Evolutionary conservation across 1,140 invertebrate genomes (phyloP), one percentile per base, ranked within the genome.

Genomic region (Megathymus violae): DNA sequence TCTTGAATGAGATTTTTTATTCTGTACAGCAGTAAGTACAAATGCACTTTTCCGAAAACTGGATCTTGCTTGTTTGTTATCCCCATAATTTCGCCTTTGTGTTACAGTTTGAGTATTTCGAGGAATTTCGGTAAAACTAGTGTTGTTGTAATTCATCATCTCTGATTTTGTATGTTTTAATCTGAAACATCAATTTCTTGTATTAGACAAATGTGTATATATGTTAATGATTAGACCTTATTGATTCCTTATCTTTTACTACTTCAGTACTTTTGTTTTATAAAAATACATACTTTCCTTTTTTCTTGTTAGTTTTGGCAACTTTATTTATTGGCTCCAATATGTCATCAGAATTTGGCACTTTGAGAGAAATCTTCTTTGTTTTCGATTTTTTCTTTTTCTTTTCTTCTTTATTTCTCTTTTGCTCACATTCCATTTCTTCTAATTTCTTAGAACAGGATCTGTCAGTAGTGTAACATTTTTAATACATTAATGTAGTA

Each of bases 11-110:
- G 75, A 66, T 67, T 87, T 89, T 38, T 85, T 90, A 3, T 71
- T 83, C 69, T 92, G 90, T 43, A 93, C 85, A 5, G 92, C 92
- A 13, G 93, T 93, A 11, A 93, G 90, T 1, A 94, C 92, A 67
- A 93, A 86, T n/a, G 92, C 92, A 61, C 91, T 85, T 71, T 94
- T 94, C 71, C 92, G 92, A 67, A 94, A 94, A 62, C 91, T 92
- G 64, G 79, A 88, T 59, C 88, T 91, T 36, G 83, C 64, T 64
- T 84, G 73, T 70, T 83, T 90, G 16, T 64, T 78, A 60, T 91
- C 78, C 52, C 64, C 36, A 38, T 67, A 50, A 31, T 44, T 74
- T n/a, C 52, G 41, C 74, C 74, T 90, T 76, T 71, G 85, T 67
- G 62, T 68, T 54, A 64, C 75, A 73, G 41, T 76, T 63, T 74